These are phyloP conservation scores for Cremastobaeus sp. DNA, from an alignment of 2,888 invertebrate genomes.

Conservation along the genomic window DNA sequence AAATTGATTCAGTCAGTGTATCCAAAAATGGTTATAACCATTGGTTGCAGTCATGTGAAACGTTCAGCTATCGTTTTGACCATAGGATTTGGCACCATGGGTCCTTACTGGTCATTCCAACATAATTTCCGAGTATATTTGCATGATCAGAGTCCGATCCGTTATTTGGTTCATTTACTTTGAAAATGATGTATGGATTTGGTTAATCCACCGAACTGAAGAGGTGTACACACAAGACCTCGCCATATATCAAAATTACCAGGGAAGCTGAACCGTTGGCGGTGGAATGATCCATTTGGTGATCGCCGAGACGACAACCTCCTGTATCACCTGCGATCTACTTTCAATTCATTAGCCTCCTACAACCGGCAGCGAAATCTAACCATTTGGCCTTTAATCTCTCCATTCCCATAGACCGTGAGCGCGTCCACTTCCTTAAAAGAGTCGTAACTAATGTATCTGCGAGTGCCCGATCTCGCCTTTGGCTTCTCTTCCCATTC, in stretches of 20 bases:
- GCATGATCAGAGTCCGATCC: background rate
- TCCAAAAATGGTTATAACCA: background rate
- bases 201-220: background rate
- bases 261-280: background rate
- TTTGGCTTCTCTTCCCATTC: conserved; percentile 36
- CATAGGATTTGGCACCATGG: too few species aligned
- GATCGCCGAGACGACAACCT: conserved; percentile 40
- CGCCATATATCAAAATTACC: conserved; percentile 45
- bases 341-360: conserved; percentile 59
- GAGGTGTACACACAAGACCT: conserved; percentile 14
- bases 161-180: conserved; percentile 12
- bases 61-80: too few species aligned
- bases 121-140: background rate
- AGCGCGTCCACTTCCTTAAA: conserved; percentile 54
- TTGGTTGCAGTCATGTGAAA: too few species aligned
- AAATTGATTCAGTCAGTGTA: too few species aligned
- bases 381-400: conserved; percentile 58
- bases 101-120: too few species aligned
- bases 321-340: conserved; percentile 47
- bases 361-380: conserved; percentile 51
- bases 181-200: background rate
- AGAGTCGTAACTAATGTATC: conserved; percentile 60
- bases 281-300: conserved; percentile 19
- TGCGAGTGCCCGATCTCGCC: conserved; percentile 43
- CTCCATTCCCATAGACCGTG: conserved; percentile 45